Evolutionary conservation across 2,113 vertebrate genomes (phyloP), one percentile per base, ranked within the genome.

Genomic region (Lasiurus borealis): DNA sequence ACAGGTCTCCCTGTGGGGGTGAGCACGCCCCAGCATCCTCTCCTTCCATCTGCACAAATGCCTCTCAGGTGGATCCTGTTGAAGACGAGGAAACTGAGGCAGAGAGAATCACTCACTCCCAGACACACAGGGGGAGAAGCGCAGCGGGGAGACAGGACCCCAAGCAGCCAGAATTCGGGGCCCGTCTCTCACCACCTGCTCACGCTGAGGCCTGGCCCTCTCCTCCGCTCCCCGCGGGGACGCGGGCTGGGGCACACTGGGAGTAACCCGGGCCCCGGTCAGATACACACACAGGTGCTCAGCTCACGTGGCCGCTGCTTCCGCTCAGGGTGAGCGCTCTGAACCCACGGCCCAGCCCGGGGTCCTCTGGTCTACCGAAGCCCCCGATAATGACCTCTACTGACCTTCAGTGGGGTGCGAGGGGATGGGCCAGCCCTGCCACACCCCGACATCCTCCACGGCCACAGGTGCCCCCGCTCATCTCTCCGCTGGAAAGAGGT

Each of bases 121-220:
- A 6, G 29, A 83, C 27, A 21, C 2, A 48, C 2, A 2, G 8
- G 19, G 3, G 29, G 15, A 19, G 36, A 2, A 9, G 11, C 27
- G 5, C 0, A 2, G 29, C 27, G 0, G 3, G 82, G 31, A 80
- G 50, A 8, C 25, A 2, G 7, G 18, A 13, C 3, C 10, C 23
- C n/a, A 29, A 68, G 44, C 3, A 5, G 36, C 36, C 3, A 6
- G 14, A 52, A 34, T 25, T 27, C 19, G 7, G 21, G 19, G 50
- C 7, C 4, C 3, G 40, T 5, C 29, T 23, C 21, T 44, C 29
- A 11, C 1, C 3, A 0, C 77, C 14, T 19, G 29, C 27, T 0
- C 0, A 2, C 2, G 9, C 54, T 8, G 3, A 31, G 27, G 10
- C 2, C 1, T 2, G 40, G 3, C 36, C 48, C 25, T 52, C 15